A percentile compares a stretch with the other conserved stretches of the same genome.
Evolutionary conservation across 1,140 invertebrate genomes (phyloP).

Genomic region (Drosophila varians): DNA sequence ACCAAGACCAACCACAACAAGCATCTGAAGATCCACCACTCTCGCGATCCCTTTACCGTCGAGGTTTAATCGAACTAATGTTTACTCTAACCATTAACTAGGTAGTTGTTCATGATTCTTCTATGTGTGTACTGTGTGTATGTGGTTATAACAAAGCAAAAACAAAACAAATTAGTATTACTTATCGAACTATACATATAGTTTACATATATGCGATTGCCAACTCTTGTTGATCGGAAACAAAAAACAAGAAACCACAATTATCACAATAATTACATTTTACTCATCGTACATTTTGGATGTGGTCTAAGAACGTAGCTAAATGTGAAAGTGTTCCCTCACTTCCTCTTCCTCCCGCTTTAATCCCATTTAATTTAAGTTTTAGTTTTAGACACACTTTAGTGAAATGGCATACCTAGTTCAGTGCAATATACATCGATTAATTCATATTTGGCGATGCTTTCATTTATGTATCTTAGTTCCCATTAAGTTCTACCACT

Average conservation of each 20-base stretch:
- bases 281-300: slow-evolving; percentile 73
- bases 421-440: slow-evolving; percentile 76
- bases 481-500: slow-evolving; percentile 44
- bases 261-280: slow-evolving; percentile 72
- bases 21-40: slow-evolving; percentile 94
- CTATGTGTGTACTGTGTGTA: slow-evolving; percentile 72
- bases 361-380: slow-evolving; percentile 52
- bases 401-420: slow-evolving; percentile 75
- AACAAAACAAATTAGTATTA: slow-evolving; percentile 76
- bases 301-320: slow-evolving; percentile 77
- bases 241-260: slow-evolving; percentile 39
- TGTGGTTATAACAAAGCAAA: slow-evolving; percentile 60
- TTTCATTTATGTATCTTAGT: slow-evolving; percentile 39
- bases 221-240: slow-evolving; percentile 57
- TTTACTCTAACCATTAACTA: slow-evolving; percentile 72
- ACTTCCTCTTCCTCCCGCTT: slow-evolving; percentile 27
- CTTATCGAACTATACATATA: slow-evolving; percentile 62
- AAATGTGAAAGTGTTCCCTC: slow-evolving; percentile 67
- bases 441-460: slow-evolving; percentile 38
- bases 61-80: slow-evolving; percentile 85
- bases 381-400: slow-evolving; percentile 50
- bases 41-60: slow-evolving; percentile 91
- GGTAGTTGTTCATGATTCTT: slow-evolving; percentile 75
- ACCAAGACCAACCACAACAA: slow-evolving; percentile 96
- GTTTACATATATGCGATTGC: slow-evolving; percentile 59